Percentiles rank a stretch among this genome's conserved stretches.
phyloP scores from a whole-genome alignment of 2,888 invertebrate species.

The Cotesia congregata region DNA sequence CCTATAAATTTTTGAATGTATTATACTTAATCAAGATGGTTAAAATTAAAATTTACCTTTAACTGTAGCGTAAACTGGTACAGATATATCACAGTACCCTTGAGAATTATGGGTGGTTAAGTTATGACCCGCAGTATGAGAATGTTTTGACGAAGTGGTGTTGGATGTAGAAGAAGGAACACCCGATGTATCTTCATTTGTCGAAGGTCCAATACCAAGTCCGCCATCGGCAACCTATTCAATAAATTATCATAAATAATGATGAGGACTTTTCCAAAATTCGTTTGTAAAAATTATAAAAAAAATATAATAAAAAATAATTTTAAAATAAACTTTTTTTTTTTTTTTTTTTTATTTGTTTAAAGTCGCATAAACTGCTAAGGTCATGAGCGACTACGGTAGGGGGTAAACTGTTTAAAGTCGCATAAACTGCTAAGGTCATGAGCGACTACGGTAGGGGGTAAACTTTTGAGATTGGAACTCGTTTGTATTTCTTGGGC shows the following conservation, averaged over 20 bases:
- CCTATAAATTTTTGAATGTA: slow-evolving; percentile 48
- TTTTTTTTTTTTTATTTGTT: too few species aligned
- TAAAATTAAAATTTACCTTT: slow-evolving; percentile 73
- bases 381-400: too few species aligned
- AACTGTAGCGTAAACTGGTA: slow-evolving; percentile 96
- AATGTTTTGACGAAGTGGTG: slow-evolving; percentile 67
- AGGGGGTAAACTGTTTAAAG: too few species aligned
- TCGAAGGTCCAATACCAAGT: slow-evolving; percentile 65
- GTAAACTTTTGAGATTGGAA: too few species aligned
- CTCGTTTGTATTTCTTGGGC: too few species aligned
- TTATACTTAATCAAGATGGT: neutral
- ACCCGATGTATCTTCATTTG: slow-evolving; percentile 65
- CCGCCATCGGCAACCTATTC: slow-evolving; percentile 67
- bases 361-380: too few species aligned
- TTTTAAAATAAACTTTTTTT: neutral
- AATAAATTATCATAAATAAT: slow-evolving; percentile 8
- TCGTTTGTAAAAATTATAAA: neutral
- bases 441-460: too few species aligned
- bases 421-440: too few species aligned
- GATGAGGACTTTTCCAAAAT: neutral
- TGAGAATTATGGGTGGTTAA: slow-evolving; percentile 74
- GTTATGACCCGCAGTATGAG: slow-evolving; percentile 66
- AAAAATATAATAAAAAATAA: neutral
- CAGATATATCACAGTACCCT: slow-evolving; percentile 90
- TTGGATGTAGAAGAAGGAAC: slow-evolving; percentile 63